These are phyloP conservation scores for Ophioderma brevispina DNA, from an alignment of 35 echinoderm and acorn worm species.

Conservation along the genomic window DNA sequence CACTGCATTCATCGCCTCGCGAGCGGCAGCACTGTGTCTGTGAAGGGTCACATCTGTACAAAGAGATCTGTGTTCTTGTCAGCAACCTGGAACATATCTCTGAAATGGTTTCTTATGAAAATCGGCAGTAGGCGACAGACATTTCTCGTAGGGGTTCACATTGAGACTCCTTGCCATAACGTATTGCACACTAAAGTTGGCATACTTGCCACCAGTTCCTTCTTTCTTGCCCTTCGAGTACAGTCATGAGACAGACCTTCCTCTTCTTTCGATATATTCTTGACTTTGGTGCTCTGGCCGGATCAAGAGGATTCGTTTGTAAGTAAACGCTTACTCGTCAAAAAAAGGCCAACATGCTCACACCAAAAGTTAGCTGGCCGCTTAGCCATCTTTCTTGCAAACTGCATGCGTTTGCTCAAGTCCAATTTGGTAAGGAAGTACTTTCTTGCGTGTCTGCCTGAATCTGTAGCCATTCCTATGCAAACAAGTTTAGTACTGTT, in stretches of 20 bases:
- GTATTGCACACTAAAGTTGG: neutral
- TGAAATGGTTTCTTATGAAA: neutral
- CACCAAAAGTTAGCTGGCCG: neutral
- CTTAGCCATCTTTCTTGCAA: neutral
- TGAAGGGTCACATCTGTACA: neutral
- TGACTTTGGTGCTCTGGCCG: neutral
- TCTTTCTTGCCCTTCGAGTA: neutral
- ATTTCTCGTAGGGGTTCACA: neutral
- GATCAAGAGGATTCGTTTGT: neutral
- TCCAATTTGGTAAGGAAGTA: neutral
- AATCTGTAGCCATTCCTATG: neutral
- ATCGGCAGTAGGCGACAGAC: neutral
- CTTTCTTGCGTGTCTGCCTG: neutral
- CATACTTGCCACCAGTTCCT: constrained; percentile 1
- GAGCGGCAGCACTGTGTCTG: neutral
- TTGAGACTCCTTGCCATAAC: neutral
- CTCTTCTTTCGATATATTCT: neutral
- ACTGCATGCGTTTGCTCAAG: neutral
- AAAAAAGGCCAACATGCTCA: neutral
- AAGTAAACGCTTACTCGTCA: neutral
- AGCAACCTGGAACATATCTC: neutral
- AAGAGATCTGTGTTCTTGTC: neutral
- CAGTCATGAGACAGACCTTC: neutral
- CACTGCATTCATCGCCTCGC: neutral
- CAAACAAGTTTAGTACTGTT: neutral